A percentile compares a stretch with the other conserved stretches of the same genome.
Evolutionary conservation across 2,797 vertebrate species (phyloP).

Genomic region (Euphonia xanthogaster): DNA sequence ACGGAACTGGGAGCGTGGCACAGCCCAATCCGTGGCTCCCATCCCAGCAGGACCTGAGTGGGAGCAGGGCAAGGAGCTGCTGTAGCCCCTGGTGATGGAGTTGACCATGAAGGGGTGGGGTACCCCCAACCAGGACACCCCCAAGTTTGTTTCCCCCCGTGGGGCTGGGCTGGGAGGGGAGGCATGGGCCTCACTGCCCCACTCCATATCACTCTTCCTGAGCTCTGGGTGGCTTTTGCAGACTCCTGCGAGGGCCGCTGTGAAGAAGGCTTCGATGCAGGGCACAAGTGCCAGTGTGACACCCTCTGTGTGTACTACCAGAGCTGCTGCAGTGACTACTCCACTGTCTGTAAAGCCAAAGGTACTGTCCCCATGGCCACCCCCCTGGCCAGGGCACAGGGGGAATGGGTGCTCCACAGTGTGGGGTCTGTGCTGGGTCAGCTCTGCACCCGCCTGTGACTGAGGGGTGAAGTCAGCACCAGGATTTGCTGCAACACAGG

Average conservation of each 20-base stretch:
- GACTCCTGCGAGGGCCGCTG: constrained; percentile 89
- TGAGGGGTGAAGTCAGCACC: accelerated
- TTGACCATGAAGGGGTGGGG: not conserved
- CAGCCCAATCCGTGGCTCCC: accelerated
- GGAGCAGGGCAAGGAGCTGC: accelerated
- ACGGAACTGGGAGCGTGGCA: accelerated
- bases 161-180: not conserved
- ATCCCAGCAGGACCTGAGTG: not conserved
- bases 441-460: not conserved
- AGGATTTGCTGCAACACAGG: not conserved
- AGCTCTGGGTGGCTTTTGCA: constrained; percentile 55
- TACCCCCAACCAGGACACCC: accelerated
- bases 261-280: constrained; percentile 79
- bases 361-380: constrained; percentile 61
- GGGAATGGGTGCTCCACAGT: not conserved
- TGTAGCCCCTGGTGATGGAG: not conserved
- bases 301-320: constrained; percentile 89
- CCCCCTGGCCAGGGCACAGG: not conserved
- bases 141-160: accelerated
- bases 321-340: constrained; percentile 90
- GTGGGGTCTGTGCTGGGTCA: accelerated
- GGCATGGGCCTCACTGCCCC: accelerated
- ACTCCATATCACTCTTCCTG: not conserved
- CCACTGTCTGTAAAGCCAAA: constrained; percentile 76
- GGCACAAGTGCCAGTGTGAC: constrained; percentile 89